phyloP scores from a whole-genome alignment of 1,140 invertebrate species.

The Drosophila bocqueti region DNA sequence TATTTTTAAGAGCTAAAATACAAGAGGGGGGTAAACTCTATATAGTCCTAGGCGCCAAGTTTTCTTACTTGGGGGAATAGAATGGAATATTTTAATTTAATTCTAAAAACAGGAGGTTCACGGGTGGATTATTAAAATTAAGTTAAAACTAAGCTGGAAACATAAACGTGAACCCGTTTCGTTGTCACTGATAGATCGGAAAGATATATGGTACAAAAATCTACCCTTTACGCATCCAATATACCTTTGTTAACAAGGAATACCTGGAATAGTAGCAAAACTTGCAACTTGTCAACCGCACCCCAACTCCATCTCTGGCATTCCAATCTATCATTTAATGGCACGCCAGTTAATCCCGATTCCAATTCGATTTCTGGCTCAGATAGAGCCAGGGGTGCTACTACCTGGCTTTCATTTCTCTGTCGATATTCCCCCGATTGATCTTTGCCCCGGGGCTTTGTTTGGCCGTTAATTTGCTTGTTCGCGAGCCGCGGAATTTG shows the following conservation, averaged over 20 bases:
- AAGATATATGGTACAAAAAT: too few species aligned
- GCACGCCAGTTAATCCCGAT: slow-evolving; percentile 3
- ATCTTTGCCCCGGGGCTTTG: slow-evolving; percentile 68
- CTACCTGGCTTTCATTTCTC: slow-evolving; percentile 16
- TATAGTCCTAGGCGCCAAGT: slow-evolving; percentile 19
- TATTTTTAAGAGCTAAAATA: background rate
- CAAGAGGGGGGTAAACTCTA: background rate
- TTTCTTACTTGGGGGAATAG: background rate
- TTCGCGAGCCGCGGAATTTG: slow-evolving; percentile 60
- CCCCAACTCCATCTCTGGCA: slow-evolving; percentile 1
- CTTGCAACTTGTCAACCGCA: background rate
- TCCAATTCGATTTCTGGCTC: background rate
- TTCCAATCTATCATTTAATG: slow-evolving; percentile 8
- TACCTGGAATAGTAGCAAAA: background rate
- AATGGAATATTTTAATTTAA: background rate
- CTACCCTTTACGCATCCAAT: background rate
- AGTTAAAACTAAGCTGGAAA: background rate
- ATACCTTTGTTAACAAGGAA: background rate
- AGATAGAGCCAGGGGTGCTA: background rate
- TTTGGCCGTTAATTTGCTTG: slow-evolving; percentile 69
- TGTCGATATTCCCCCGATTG: slow-evolving; percentile 48
- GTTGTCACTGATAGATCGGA: background rate
- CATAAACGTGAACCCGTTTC: background rate
- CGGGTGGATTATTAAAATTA: background rate
- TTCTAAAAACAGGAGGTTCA: background rate